phyloP scores from a whole-genome alignment of 2,888 invertebrate species.

The Aquatica leii region DNA sequence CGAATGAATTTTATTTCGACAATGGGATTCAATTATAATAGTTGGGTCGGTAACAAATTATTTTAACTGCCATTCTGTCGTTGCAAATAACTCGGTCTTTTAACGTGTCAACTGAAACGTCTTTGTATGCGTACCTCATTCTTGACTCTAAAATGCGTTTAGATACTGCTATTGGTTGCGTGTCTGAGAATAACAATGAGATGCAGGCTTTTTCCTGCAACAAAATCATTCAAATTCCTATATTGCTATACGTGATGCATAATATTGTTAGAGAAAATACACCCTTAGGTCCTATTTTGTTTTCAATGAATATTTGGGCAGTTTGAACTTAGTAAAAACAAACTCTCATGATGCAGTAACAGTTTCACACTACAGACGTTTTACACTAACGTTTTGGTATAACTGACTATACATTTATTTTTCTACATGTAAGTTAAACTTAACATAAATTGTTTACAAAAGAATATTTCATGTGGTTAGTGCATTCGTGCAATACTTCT shows the following conservation, averaged over 20 bases:
- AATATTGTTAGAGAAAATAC: conserved; percentile 17
- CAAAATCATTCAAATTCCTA: conserved; percentile 23
- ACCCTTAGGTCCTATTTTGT: conserved; percentile 15
- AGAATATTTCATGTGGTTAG: too few relatives aligned
- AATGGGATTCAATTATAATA: conserved; percentile 12
- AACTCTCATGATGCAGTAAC: conserved; percentile 3
- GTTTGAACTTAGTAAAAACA: neutral
- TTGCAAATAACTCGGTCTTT: conserved; percentile 17
- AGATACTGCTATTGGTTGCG: conserved; percentile 43
- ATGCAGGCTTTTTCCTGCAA: conserved; percentile 27
- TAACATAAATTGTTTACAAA: too few relatives aligned
- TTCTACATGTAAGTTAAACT: too few relatives aligned
- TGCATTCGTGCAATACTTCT: too few relatives aligned
- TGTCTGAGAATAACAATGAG: conserved; percentile 45
- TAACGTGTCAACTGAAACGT: conserved; percentile 25
- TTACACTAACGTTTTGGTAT: too few relatives aligned
- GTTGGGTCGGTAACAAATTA: conserved; percentile 7
- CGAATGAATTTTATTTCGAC: neutral
- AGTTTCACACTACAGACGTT: neutral
- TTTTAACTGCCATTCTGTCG: conserved; percentile 7
- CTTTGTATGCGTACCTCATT: conserved; percentile 31
- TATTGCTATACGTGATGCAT: conserved; percentile 18
- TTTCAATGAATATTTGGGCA: conserved; percentile 8
- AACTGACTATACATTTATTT: too few relatives aligned
- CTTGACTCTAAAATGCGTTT: conserved; percentile 35